A percentile compares a stretch with the other conserved stretches of the same genome.
phyloP scores from a whole-genome alignment of 2,113 vertebrate species.

The Axis porcinus region DNA sequence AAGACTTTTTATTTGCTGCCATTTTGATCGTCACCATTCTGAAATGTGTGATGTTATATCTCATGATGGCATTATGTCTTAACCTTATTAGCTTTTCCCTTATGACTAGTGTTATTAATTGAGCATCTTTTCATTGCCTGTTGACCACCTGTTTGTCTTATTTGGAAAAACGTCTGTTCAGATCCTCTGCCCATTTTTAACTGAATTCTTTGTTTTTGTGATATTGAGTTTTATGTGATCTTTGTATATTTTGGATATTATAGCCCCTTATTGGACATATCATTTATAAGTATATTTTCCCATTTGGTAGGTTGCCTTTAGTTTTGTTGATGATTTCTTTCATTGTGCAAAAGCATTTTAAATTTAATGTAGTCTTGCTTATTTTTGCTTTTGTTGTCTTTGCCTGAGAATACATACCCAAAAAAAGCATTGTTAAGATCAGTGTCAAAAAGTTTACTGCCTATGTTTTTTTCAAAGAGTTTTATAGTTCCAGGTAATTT shows the following conservation, averaged over 20 bases:
- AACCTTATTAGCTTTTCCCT: background rate
- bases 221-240: background rate
- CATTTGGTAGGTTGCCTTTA: background rate
- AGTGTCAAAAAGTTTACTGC: background rate
- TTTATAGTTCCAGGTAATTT: background rate
- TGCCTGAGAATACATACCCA: background rate
- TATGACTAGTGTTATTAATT: background rate
- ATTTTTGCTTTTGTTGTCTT: background rate
- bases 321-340: background rate
- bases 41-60: background rate
- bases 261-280: background rate
- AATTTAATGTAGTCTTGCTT: background rate
- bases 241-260: background rate
- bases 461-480: background rate
- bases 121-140: background rate
- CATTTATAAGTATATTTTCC: background rate
- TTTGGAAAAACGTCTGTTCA: background rate
- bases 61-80: background rate
- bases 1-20: background rate
- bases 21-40: background rate
- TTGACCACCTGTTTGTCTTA: background rate
- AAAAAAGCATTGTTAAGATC: background rate
- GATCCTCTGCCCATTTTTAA: background rate
- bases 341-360: background rate
- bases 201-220: background rate